Evolutionary conservation across 2,888 invertebrate species (phyloP).

Genomic region (Drosophila anomalata): DNA sequence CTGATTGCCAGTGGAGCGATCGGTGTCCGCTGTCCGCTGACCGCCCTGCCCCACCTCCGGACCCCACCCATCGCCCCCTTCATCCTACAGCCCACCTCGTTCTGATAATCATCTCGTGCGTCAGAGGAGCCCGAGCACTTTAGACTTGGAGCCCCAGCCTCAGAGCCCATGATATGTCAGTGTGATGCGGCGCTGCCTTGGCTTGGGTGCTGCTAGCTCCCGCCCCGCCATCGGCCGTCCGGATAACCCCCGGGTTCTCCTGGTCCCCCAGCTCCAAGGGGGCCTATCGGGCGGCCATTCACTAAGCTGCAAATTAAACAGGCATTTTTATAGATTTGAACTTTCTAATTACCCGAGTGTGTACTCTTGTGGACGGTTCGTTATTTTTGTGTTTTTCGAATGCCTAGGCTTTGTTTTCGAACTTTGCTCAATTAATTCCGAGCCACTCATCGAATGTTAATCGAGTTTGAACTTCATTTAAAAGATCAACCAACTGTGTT

Average conservation of each 20-base stretch:
- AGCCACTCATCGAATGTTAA: constrained; percentile 14
- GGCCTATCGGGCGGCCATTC: constrained; percentile 24
- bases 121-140: constrained; percentile 68
- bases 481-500: not conserved
- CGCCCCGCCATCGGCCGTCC: not conserved
- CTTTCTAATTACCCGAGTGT: constrained; percentile 33
- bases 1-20: constrained; percentile 43
- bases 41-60: constrained; percentile 30
- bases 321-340: constrained; percentile 40
- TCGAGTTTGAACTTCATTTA: constrained; percentile 1
- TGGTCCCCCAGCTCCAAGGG: not conserved
- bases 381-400: constrained; percentile 11
- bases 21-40: constrained; percentile 39
- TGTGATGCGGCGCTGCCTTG: constrained; percentile 20
- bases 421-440: constrained; percentile 39
- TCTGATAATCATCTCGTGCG: constrained; percentile 78
- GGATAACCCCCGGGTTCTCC: not conserved
- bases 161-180: constrained; percentile 35
- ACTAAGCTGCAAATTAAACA: constrained; percentile 35
- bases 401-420: constrained; percentile 7
- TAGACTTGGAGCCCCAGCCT: constrained; percentile 53
- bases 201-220: constrained; percentile 29
- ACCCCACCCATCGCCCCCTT: constrained; percentile 17
- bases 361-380: constrained; percentile 19
- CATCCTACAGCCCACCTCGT: not conserved